Evolutionary conservation across 1,140 invertebrate genomes (phyloP), one percentile per base, ranked within the genome.

Genomic region (Drosophila bocki): DNA sequence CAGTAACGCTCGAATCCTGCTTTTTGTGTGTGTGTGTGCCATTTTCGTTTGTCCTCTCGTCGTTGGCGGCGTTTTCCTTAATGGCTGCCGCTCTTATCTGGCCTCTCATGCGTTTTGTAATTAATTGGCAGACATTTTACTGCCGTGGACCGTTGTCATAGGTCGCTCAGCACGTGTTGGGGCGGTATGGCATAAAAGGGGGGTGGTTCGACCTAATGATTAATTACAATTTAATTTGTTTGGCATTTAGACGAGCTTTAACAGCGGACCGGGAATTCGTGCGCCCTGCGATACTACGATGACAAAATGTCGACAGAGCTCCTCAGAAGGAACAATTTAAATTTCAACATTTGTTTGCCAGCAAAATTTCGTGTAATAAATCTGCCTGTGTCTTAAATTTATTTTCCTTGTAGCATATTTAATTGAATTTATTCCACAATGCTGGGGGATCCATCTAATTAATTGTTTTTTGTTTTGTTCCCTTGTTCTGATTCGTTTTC

Each of bases 141-240:
- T 75, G 78, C 61, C 62, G 50, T 42, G 64, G 35, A 64, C 75
- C 62, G 59, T 86, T 86, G 82, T 85, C 82, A 81, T 86, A 86
- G 82, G 78, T 85, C 53, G 75, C 59, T 67, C 84, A 70, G 80
- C 83, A 87, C 83, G 83, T 87, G 76, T 61, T 70, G 71, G 37
- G 53, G 48, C 29, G 29, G 33, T 41, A 47, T 56, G 35, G 53
- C 35, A 56, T 26, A 11, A 39, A 13, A 42, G 26, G 51, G 50
- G 35, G 32, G 35, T 26, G 69, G 37, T 48, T 76, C 62, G 63
- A 79, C 77, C 77, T 74, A 81, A 88, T 88, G 85, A 88, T 90
- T 88, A 88, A 88, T 88, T 88, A 84, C 84, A 88, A 88, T 88
- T 90, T 88, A 90, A 88, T 90, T 90, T 90, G 80, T 90, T 80